Evolutionary conservation across 1,140 invertebrate genomes (phyloP).

Genomic region (Manduca sexta): DNA sequence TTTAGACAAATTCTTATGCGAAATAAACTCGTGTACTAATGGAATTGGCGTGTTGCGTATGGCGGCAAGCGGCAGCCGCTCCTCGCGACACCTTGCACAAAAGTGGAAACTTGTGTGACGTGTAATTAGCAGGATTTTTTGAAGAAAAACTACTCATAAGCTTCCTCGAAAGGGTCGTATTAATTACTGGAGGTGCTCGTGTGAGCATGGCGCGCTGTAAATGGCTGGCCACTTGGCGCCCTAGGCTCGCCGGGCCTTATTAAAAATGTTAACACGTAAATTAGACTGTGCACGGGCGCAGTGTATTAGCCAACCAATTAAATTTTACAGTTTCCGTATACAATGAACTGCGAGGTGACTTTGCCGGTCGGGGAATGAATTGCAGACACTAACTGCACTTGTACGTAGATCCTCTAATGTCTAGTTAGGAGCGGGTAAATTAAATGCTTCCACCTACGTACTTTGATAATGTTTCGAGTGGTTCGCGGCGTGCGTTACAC

Average conservation of each 20-base stretch:
- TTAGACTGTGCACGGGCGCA: constrained; percentile 54
- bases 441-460: constrained; percentile 32
- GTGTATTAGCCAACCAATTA: constrained; percentile 69
- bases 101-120: constrained; percentile 35
- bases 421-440: not conserved
- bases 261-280: constrained; percentile 72
- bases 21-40: constrained; percentile 21
- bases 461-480: constrained; percentile 47
- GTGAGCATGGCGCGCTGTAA: constrained; percentile 58
- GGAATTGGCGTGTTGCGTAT: constrained; percentile 19
- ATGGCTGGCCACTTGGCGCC: constrained; percentile 67
- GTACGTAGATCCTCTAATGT: constrained; percentile 28
- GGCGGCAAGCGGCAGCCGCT: not conserved
- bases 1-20: constrained; percentile 27
- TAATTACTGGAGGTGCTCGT: constrained; percentile 66
- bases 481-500: constrained; percentile 26
- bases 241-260: constrained; percentile 62
- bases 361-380: constrained; percentile 31
- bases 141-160: constrained; percentile 71
- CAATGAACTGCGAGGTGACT: constrained; percentile 43
- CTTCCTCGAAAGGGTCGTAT: constrained; percentile 66
- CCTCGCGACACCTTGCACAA: too few relatives aligned
- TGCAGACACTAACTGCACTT: constrained; percentile 20
- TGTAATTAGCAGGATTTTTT: constrained; percentile 66
- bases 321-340: constrained; percentile 55